Evolutionary conservation across 2,797 vertebrate species (phyloP), one percentile per base, ranked within the genome.

Genomic region (Takifugu ocellatus): DNA sequence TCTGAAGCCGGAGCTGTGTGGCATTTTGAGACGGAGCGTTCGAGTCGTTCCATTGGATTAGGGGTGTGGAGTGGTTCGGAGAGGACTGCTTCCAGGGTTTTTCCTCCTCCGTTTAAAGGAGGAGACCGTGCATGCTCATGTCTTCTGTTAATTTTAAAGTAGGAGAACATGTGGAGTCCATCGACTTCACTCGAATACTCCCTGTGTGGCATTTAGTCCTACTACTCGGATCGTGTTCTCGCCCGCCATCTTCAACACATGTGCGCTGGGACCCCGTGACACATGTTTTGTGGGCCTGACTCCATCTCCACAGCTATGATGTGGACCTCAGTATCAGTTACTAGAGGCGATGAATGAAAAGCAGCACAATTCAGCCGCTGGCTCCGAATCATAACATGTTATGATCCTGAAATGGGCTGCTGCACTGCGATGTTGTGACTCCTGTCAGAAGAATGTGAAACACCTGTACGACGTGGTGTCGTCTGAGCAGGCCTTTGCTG

Each of bases 151-250:
- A 29, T 63, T 79, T 86, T 85, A 79, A 79, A 75, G 76, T 83
- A 48, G 42, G 8, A 70, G 62, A 47, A 79, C 84, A 86, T 81
- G 83, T 83, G 75, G 81, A 74, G 67, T 80, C 78, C 68, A 82
- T 79, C 74, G 75, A 65, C 65, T 61, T 61, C 54, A 73, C 81
- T 66, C 52, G 57, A 66, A 67, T 6, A 29, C 79, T 77, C 66
- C 68, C 70, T 81, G 82, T 85, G 84, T 74, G 85, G 79, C 77
- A 78, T 75, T 77, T 58, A 66, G 64, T 81, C 39, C 15, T 70
- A 59, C 61, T 70, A 61, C 80, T 78, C 76, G 72, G 61, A 44
- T 66, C 72, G 77, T 76, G 66, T 58, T 11, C 10, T 21, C 21
- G 3, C n/a, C 10, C 55, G n/a, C 66, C 58, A 62, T 72, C 69